Evolutionary conservation across 2,797 vertebrate species (phyloP).

Genomic region (Pitangus sulphuratus): DNA sequence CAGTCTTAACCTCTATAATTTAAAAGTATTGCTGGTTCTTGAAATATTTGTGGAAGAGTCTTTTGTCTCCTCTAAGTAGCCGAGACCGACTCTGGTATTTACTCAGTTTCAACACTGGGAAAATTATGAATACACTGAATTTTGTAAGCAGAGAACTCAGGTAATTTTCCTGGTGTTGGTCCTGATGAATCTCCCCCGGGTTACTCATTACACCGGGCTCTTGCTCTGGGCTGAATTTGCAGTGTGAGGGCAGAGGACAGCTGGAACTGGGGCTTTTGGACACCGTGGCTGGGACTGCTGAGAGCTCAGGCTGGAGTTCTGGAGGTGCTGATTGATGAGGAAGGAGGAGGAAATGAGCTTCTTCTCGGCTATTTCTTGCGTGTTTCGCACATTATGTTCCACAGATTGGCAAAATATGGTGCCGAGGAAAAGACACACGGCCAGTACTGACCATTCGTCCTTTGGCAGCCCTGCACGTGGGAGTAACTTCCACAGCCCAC

Average conservation of each 20-base stretch:
- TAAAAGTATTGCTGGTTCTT: background rate
- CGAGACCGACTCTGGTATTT: background rate
- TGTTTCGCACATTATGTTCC: background rate
- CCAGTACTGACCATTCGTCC: background rate
- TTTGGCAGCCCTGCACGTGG: background rate
- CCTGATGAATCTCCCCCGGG: background rate
- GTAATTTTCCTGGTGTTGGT: background rate
- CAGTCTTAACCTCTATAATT: background rate
- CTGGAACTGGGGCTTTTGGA: background rate
- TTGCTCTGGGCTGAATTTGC: background rate
- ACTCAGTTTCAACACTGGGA: background rate
- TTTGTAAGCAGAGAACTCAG: background rate
- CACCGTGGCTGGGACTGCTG: background rate
- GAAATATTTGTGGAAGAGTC: background rate
- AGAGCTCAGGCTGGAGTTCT: background rate
- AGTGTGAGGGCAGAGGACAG: background rate
- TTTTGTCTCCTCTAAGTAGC: background rate
- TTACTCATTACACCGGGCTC: background rate
- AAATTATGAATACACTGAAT: background rate
- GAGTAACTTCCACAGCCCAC: background rate
- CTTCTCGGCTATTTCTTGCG: background rate
- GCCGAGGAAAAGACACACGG: background rate
- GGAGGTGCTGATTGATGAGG: background rate
- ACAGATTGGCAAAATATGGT: background rate
- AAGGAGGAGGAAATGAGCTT: constrained; percentile 1